phyloP scores from a whole-genome alignment of 1,140 invertebrate genomes.

The Tetragonula clypearis region DNA sequence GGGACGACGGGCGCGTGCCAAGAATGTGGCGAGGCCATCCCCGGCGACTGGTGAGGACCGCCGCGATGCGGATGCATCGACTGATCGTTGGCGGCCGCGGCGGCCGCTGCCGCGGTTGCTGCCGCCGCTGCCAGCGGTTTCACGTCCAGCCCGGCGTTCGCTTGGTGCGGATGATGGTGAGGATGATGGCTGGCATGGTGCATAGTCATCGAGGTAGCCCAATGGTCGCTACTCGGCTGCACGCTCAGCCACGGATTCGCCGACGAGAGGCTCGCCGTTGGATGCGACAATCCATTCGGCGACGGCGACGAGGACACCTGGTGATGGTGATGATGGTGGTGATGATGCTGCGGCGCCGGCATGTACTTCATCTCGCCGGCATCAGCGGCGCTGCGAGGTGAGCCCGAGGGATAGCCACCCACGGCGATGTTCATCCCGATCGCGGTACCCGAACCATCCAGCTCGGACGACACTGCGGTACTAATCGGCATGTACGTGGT shows the following conservation, averaged over 20 bases:
- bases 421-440: slow-evolving; percentile 87
- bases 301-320: slow-evolving; percentile 86
- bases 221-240: slow-evolving; percentile 89
- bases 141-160: slow-evolving; percentile 84
- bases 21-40: slow-evolving; percentile 88
- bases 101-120: slow-evolving; percentile 76
- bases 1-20: slow-evolving; percentile 93
- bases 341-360: slow-evolving; percentile 90
- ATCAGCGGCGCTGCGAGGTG: slow-evolving; percentile 89
- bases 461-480: slow-evolving; percentile 87
- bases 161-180: slow-evolving; percentile 85
- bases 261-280: slow-evolving; percentile 82
- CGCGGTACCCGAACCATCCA: slow-evolving; percentile 88
- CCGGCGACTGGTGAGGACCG: slow-evolving; percentile 81
- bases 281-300: slow-evolving; percentile 86
- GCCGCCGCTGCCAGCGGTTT: slow-evolving; percentile 84
- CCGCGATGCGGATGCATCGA: slow-evolving; percentile 81
- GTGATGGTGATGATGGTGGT: slow-evolving; percentile 87
- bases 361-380: slow-evolving; percentile 97
- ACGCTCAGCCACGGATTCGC: slow-evolving; percentile 93
- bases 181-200: slow-evolving; percentile 84
- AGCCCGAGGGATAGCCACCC: slow-evolving; percentile 87
- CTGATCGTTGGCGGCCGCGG: slow-evolving; percentile 81
- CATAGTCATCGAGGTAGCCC: slow-evolving; percentile 87
- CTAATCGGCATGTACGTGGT: slow-evolving; percentile 92